These are phyloP conservation scores for Spheniscus humboldti DNA, from an alignment of 2,797 vertebrate genomes.

Conservation along the genomic window DNA sequence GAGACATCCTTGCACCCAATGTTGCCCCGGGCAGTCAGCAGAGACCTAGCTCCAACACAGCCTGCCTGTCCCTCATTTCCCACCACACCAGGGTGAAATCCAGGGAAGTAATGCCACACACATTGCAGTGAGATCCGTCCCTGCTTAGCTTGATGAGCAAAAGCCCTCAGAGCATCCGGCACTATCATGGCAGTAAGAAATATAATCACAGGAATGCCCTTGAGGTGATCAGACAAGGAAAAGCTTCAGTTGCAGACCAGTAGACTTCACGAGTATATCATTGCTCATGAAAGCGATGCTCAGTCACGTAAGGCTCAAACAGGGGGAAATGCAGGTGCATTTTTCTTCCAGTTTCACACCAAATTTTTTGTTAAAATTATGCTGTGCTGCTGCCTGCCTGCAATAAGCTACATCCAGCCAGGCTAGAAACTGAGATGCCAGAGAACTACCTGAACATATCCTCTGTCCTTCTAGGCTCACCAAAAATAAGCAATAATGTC, in stretches of 20 bases:
- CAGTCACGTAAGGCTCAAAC: background rate
- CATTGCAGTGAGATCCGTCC: background rate
- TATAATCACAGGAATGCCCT: background rate
- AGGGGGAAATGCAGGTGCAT: background rate
- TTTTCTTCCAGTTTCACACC: background rate
- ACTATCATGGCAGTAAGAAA: background rate
- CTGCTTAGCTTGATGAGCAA: background rate
- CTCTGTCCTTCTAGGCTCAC: background rate
- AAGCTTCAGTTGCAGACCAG: background rate
- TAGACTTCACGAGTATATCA: background rate
- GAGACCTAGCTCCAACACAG: background rate
- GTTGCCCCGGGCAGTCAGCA: background rate
- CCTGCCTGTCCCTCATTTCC: background rate
- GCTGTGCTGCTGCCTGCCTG: background rate
- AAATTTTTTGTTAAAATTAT: background rate
- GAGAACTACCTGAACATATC: background rate
- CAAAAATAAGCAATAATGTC: background rate
- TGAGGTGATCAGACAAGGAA: background rate
- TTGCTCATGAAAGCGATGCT: background rate
- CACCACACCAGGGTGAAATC: background rate
- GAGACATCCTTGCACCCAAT: background rate
- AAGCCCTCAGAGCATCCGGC: background rate
- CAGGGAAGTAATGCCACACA: background rate
- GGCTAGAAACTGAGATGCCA: background rate
- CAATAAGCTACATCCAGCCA: background rate